Base-by-base conservation (phyloP, 2,888 invertebrate genomes). In the Apotomis capreana region DNA sequence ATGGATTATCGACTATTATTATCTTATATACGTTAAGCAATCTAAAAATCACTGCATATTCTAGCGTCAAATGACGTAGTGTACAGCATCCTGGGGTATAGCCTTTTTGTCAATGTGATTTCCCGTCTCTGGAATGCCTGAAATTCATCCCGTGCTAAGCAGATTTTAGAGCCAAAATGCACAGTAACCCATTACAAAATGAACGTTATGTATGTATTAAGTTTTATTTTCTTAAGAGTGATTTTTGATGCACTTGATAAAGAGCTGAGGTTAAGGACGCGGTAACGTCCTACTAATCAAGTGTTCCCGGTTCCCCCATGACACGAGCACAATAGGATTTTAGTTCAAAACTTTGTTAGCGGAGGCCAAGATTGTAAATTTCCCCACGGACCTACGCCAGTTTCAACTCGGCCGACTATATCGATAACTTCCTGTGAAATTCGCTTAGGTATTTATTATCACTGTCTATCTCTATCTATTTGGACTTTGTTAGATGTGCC, bases 291-390 rank as follows among this genome's bases (percentile, higher is more conserved):
- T 75, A 83, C 86, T 88, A 89, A 91, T 90, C 88, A 90, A 90
- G 87, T 86, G 83, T 81, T 83, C 83, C 83, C 79, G 80, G 81
- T 82, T 82, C 81, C 80, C 84, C 87, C 86, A 87, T 83, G 86
- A 87, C 85, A 86, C 86, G 81, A 84, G 84, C 85, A 92, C 91
- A 91, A 92, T 91, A 91, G 88, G 89, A 90, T 90, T 91, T 91
- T 84, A 92, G 91, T 91, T 91, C 83, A 86, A 88, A 93, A 93
- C 92, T 93, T 92, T 91, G 91, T 92, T 91, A 92, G 87, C 82
- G 85, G 84, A 88, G 88, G 87, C 90, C 91, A 91, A 91, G 92
- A 92, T 91, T 90, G 89, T 81, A 89, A 87, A 92, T 92, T 93
- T 93, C 92, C 92, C 92, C 81, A 79, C 81, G 91, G 92, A 82